Percentiles rank a stretch among this genome's conserved stretches.
Conservation (phyloP, 2,113 vertebrate species). For the Microcebus jonahi region DNA sequence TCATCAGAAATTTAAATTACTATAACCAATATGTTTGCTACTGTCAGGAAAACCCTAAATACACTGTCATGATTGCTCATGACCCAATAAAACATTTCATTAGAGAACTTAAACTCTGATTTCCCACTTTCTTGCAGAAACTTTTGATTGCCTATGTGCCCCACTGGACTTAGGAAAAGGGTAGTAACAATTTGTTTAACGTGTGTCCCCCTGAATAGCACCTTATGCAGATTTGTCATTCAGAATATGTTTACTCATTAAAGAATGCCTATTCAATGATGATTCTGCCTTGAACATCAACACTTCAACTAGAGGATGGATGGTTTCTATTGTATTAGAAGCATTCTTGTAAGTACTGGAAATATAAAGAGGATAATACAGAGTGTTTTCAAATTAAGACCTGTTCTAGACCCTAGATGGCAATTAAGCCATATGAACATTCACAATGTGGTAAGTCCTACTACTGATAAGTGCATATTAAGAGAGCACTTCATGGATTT, state of each 20-base stretch:
- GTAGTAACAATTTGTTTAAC: neutral
- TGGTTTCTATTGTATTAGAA: neutral
- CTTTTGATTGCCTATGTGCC: neutral
- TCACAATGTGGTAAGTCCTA: neutral
- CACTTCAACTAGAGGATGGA: neutral
- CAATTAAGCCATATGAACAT: neutral
- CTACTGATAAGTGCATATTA: neutral
- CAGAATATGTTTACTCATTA: neutral
- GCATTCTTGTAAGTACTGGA: neutral
- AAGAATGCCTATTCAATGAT: neutral
- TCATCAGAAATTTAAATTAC: neutral
- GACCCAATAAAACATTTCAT: neutral
- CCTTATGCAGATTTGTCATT: neutral
- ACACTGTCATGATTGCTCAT: neutral
- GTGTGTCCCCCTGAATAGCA: neutral
- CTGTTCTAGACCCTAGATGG: neutral
- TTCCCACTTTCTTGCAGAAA: neutral
- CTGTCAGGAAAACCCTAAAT: neutral
- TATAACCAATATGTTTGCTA: neutral
- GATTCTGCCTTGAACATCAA: neutral
- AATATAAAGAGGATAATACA: neutral
- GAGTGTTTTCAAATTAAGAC: neutral
- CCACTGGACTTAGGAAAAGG: too few relatives aligned
- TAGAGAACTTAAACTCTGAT: neutral
- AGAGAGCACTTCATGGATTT: neutral